These are phyloP conservation scores for Cnemophilus loriae DNA, from an alignment of 2,113 vertebrate species.

Conservation along the genomic window DNA sequence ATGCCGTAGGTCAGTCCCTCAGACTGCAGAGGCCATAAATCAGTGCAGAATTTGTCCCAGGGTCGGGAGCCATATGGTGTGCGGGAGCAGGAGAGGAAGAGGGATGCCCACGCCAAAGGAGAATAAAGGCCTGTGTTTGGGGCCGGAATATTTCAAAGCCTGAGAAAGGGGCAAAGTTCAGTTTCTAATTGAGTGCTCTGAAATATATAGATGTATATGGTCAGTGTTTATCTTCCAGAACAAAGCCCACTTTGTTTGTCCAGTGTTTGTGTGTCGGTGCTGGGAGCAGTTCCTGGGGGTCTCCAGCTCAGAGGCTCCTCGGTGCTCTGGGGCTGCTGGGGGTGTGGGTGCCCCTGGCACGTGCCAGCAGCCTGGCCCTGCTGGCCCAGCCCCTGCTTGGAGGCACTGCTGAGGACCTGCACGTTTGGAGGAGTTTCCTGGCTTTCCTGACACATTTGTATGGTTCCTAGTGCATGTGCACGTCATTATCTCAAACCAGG, in stretches of 20 bases:
- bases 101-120: not conserved
- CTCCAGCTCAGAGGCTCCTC: not conserved
- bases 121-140: not conserved
- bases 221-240: conserved; percentile 43
- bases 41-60: not conserved
- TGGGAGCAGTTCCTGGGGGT: not conserved
- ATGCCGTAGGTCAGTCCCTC: not conserved
- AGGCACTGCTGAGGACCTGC: not conserved
- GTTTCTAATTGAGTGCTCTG: conserved; percentile 42
- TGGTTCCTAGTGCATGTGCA: not conserved
- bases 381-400: not conserved
- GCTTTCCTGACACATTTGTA: not conserved
- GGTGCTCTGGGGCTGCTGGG: not conserved
- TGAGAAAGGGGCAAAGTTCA: conserved; percentile 58
- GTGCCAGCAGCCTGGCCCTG: not conserved
- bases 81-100: not conserved
- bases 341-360: not conserved
- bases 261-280: not conserved
- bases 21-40: conserved; percentile 1
- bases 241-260: conserved; percentile 28
- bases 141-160: conserved; percentile 32
- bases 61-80: conserved; percentile 13
- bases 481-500: not conserved
- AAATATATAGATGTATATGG: conserved; percentile 37
- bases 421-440: not conserved